phyloP scores from a whole-genome alignment of 2,888 invertebrate species.

The Philhelius pedissequus region DNA sequence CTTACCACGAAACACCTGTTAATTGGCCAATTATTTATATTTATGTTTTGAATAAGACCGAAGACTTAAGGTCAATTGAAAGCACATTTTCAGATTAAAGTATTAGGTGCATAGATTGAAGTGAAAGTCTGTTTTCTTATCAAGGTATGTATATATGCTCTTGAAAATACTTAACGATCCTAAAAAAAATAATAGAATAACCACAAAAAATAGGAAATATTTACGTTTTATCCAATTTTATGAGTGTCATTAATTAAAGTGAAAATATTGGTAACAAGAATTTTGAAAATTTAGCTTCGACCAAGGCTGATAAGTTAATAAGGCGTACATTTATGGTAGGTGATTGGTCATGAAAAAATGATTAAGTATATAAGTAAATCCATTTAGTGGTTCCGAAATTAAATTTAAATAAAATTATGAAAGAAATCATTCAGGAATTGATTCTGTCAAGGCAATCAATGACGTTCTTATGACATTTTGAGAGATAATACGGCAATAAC shows the following conservation, averaged over 20 bases:
- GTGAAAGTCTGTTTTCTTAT: constrained; percentile 41
- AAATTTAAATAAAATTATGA: too few species aligned
- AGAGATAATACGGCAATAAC: too few species aligned
- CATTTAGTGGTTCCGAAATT: too few species aligned
- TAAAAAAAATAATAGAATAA: not conserved
- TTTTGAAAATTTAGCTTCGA: not conserved
- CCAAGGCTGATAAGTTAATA: not conserved
- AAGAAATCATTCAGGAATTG: too few species aligned
- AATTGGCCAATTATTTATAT: constrained; percentile 39
- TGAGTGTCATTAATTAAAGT: constrained; percentile 6
- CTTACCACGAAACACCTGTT: constrained; percentile 42
- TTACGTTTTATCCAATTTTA: not conserved
- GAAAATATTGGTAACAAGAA: not conserved
- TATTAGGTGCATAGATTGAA: not conserved
- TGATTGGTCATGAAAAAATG: not conserved
- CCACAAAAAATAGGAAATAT: not conserved
- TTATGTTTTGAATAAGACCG: constrained; percentile 19
- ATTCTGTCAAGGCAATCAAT: too few species aligned
- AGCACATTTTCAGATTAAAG: constrained; percentile 1
- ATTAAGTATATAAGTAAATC: too few species aligned
- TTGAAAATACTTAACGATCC: not conserved
- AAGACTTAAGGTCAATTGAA: constrained; percentile 17
- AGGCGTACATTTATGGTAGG: not conserved
- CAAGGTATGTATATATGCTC: not conserved
- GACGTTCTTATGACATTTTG: too few species aligned